Conservation (phyloP, 2,113 vertebrate species). For the Myotis davidii region DNA sequence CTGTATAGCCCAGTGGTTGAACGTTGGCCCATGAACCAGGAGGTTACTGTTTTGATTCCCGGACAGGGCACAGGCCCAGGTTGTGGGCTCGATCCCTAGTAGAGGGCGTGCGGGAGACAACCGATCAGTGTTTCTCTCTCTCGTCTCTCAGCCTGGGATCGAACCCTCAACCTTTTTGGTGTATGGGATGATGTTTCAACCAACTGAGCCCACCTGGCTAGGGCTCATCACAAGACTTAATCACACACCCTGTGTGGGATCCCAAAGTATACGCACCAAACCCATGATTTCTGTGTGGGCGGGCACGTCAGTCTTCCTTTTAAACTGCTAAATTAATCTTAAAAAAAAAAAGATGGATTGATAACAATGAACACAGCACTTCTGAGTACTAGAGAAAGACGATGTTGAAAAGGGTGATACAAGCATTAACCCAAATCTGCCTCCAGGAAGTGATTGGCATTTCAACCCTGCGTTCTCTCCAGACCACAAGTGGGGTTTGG, state of each 20-base stretch:
- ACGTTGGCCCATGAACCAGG: too few species aligned
- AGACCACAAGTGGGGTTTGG: not conserved
- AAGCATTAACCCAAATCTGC: not conserved
- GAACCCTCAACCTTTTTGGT: not conserved
- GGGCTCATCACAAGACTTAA: not conserved
- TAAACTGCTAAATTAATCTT: slow-evolving; percentile 67
- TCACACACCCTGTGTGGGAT: slow-evolving; percentile 54
- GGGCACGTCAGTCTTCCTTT: slow-evolving; percentile 65
- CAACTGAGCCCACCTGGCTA: not conserved
- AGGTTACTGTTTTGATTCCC: too few species aligned
- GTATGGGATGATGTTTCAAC: not conserved
- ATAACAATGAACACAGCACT: slow-evolving; percentile 14
- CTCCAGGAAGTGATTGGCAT: not conserved
- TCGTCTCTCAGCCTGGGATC: too few species aligned
- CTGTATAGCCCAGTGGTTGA: too few species aligned
- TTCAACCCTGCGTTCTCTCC: not conserved
- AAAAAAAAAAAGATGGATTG: slow-evolving; percentile 26
- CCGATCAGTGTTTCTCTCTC: too few species aligned
- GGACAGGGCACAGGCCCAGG: too few species aligned
- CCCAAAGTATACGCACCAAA: slow-evolving; percentile 29
- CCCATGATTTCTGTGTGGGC: slow-evolving; percentile 70
- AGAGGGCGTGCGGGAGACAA: too few species aligned
- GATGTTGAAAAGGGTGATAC: not conserved
- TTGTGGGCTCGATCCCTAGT: too few species aligned
- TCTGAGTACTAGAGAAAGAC: slow-evolving; percentile 9